A percentile compares a stretch with the other conserved stretches of the same genome.
Evolutionary conservation across 2,888 invertebrate species (phyloP).

Genomic region (Busseola fusca): DNA sequence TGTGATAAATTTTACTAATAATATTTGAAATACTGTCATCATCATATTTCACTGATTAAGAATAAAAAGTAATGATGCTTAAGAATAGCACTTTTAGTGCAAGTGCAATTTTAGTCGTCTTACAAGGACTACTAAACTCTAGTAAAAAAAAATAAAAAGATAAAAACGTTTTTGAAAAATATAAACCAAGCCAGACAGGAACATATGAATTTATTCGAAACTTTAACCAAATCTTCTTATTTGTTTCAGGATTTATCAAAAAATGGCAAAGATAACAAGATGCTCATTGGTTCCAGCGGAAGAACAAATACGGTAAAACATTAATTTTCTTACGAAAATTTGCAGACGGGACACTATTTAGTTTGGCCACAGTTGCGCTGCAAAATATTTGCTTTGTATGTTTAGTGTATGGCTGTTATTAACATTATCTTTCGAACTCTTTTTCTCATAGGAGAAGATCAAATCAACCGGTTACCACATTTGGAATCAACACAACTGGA

Average conservation of each 20-base stretch:
- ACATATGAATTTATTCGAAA: background rate
- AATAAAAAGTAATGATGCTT: background rate
- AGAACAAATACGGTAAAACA: conserved; percentile 41
- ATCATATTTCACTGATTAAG: background rate
- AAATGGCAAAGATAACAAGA: conserved; percentile 18
- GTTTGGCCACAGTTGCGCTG: conserved; percentile 30
- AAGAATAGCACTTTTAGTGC: no score
- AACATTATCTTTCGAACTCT: conserved; percentile 41
- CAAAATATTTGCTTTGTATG: conserved; percentile 36
- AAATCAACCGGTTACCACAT: conserved; percentile 27
- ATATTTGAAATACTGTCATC: background rate
- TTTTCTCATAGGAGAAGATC: conserved; percentile 49
- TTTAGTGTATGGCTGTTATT: conserved; percentile 17
- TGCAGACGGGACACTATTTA: conserved; percentile 16
- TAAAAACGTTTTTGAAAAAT: no score
- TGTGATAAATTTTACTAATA: background rate
- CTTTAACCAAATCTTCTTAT: background rate
- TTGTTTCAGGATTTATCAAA: conserved; percentile 43
- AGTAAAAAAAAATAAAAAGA: no score
- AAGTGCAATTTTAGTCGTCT: no score
- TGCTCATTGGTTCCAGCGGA: background rate
- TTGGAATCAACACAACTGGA: conserved; percentile 61
- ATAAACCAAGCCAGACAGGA: no score
- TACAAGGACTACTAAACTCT: no score
- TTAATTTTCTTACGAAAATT: background rate